Conservation (phyloP, 2,113 vertebrate genomes). For the Alligator sinensis region DNA sequence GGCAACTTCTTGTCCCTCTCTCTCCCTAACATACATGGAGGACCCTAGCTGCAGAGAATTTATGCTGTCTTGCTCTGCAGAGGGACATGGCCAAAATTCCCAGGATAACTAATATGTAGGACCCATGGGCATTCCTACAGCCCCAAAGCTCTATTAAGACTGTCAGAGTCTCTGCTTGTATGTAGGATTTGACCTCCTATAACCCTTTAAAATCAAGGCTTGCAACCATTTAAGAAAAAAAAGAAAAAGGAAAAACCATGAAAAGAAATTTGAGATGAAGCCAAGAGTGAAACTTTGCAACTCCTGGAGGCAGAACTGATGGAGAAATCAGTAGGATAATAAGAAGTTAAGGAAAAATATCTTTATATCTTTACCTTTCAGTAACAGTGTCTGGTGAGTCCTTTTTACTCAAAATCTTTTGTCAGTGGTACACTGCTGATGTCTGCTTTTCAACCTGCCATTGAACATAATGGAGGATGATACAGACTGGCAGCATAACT, state of each 20-base stretch:
- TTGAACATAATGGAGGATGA: not conserved
- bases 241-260: too few species aligned
- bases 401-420: not conserved
- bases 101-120: not conserved
- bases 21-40: slow-evolving; percentile 41
- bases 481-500: not conserved
- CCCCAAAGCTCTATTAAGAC: too few species aligned
- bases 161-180: not conserved
- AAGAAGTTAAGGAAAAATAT: not conserved
- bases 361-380: not conserved
- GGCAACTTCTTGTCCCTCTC: slow-evolving; percentile 53
- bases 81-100: not conserved
- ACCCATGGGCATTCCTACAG: too few species aligned
- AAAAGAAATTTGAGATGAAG: not conserved
- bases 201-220: not conserved
- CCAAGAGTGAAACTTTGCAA: not conserved
- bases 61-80: not conserved
- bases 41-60: slow-evolving; percentile 3
- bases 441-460: not conserved
- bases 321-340: not conserved
- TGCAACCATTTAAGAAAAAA: not conserved
- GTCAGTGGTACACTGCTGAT: not conserved
- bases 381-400: not conserved
- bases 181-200: not conserved
- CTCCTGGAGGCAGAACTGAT: not conserved